Evolutionary conservation across 2,113 vertebrate genomes (phyloP), one percentile per base, ranked within the genome.

Genomic region (Chrysemys picta): DNA sequence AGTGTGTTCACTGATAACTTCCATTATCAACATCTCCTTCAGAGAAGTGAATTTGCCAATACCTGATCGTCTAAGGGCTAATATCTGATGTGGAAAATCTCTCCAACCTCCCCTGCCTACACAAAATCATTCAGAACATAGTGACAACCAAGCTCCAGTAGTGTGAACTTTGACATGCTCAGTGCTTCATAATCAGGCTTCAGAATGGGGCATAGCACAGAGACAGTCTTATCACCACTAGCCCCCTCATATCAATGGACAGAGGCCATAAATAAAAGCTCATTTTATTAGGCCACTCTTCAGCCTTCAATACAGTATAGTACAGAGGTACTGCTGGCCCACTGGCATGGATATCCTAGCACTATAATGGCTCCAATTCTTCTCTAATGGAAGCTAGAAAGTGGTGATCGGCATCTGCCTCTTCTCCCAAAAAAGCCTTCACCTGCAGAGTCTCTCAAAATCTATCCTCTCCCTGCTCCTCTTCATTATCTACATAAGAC

Each of bases 391-490:
- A 82, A 93, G 62, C 59, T 65, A 65, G 31, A 35, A 7, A 65
- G 62, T 65, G 31, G 29, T 65, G 62, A 65, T 65, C 6, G 80
- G 10, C 25, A 88, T 87, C 19, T 49, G n/a, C 25, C 76, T 2
- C 21, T 91, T 91, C 45, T 35, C 76, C 93, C 19, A 50, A 85
- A 47, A 35, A 94, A 84, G 29, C 8, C 87, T 82, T 62, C 21
- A 31, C 85, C 52, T 84, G 65, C 88, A 89, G 21, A 75, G 53
- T 9, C 82, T 94, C 75, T 87, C 88, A 88, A 53, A 91, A 93
- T 59, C 65, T 25, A 87, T 90, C 14, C 10, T 82, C 29, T 53
- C 8, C 47, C 90, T 65, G n/a, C 14, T 89, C 88, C 82, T 93
- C 45, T 84, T 91, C 57, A 47, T 65, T 27, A 90, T 76, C 69